A percentile compares a stretch with the other conserved stretches of the same genome.
phyloP scores from a whole-genome alignment of 2,888 invertebrate genomes.

The Trimorus sp. region DNA sequence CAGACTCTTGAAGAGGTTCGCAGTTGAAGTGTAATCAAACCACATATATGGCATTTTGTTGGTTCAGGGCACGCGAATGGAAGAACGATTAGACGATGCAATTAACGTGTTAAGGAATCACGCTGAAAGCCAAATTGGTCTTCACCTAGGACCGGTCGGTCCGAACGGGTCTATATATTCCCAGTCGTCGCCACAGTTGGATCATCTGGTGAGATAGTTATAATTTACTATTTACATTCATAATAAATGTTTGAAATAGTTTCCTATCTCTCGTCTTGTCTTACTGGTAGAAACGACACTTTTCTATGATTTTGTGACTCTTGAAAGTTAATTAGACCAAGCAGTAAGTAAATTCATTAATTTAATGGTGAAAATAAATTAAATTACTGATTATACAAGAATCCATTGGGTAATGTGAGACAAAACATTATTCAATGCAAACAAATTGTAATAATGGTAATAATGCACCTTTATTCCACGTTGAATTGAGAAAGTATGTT shows the following conservation, averaged over 20 bases:
- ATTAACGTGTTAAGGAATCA: slow-evolving; percentile 97
- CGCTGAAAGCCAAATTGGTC: slow-evolving; percentile 91
- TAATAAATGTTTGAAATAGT: not conserved
- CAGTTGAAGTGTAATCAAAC: slow-evolving; percentile 76
- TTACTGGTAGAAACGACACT: no score
- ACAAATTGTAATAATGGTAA: no score
- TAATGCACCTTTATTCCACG: no score
- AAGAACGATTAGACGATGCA: slow-evolving; percentile 96
- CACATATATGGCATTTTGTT: slow-evolving; percentile 77
- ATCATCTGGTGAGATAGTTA: slow-evolving; percentile 80
- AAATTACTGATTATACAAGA: no score
- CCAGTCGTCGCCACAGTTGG: slow-evolving; percentile 83
- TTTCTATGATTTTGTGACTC: no score
- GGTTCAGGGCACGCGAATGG: slow-evolving; percentile 93
- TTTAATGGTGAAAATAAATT: no score
- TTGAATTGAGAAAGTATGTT: slow-evolving; percentile 2
- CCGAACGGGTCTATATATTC: slow-evolving; percentile 82
- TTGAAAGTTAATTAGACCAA: no score
- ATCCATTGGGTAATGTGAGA: no score
- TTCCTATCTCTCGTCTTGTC: not conserved
- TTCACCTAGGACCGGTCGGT: slow-evolving; percentile 79
- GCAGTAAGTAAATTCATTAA: no score
- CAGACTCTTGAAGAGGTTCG: slow-evolving; percentile 23
- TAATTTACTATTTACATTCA: slow-evolving; percentile 31
- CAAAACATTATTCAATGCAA: no score